These are phyloP conservation scores for Lepilemur ruficaudatus DNA, from an alignment of 2,797 vertebrate genomes.

Conservation along the genomic window DNA sequence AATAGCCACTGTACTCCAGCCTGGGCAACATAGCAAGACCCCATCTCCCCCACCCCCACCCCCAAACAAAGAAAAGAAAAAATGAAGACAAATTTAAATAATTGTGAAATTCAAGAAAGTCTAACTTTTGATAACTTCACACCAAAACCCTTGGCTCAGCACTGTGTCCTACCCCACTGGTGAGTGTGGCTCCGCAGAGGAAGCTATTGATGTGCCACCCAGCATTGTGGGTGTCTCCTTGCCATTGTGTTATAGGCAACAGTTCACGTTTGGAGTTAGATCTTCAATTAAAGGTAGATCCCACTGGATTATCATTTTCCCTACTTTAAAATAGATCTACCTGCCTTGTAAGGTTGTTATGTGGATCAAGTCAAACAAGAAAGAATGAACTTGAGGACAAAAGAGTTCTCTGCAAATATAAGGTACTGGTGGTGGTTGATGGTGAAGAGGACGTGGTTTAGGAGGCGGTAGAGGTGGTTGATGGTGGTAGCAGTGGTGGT, in stretches of 20 bases:
- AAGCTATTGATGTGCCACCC: accelerated
- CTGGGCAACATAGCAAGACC: neutral
- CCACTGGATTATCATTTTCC: neutral
- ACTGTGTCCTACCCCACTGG: neutral
- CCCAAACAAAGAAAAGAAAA: neutral
- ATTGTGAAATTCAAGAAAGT: neutral
- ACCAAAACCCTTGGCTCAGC: neutral
- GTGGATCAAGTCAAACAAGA: neutral
- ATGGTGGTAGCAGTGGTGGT: no score
- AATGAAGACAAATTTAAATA: neutral
- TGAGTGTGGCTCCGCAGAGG: no score
- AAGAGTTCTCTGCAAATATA: neutral
- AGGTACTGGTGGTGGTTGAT: no score
- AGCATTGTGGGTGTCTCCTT: neutral
- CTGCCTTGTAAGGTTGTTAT: neutral
- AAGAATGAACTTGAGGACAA: neutral
- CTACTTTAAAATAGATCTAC: neutral
- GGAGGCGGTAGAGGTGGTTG: neutral
- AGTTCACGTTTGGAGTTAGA: neutral
- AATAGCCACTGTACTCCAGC: neutral
- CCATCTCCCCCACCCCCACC: no score
- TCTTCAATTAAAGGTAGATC: neutral
- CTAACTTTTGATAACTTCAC: neutral
- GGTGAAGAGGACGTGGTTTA: neutral
- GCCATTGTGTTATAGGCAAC: neutral